phyloP scores from a whole-genome alignment of 2,888 invertebrate species.

The Gisinianus flammeolus region DNA sequence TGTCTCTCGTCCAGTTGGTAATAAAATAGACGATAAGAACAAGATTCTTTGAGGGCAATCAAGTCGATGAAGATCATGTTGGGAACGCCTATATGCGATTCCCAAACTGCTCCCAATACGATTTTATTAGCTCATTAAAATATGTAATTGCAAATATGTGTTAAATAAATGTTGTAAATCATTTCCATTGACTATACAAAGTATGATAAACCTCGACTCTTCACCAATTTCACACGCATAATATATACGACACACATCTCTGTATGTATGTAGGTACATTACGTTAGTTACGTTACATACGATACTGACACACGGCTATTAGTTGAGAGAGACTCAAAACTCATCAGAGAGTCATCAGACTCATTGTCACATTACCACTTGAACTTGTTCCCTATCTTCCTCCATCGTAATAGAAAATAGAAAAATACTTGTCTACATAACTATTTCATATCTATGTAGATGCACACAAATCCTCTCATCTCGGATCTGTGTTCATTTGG shows the following conservation, averaged over 20 bases:
- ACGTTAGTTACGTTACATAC: too few relatives aligned
- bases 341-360: not conserved
- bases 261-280: not conserved
- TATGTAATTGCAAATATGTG: conserved; percentile 32
- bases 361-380: not conserved
- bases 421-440: too few relatives aligned
- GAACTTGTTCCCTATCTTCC: not conserved
- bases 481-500: too few relatives aligned
- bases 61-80: conserved; percentile 32
- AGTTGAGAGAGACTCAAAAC: too few relatives aligned
- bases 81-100: conserved; percentile 28
- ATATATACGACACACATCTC: too few relatives aligned
- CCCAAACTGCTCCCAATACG: conserved; percentile 22
- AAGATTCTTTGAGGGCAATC: conserved; percentile 36
- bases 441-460: too few relatives aligned
- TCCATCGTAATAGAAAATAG: too few relatives aligned
- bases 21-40: conserved; percentile 16
- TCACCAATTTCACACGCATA: not conserved
- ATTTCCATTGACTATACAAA: conserved; percentile 13
- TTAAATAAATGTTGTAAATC: conserved; percentile 29
- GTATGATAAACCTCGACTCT: not conserved
- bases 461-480: too few relatives aligned
- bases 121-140: conserved; percentile 36
- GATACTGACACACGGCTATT: too few relatives aligned
- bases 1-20: too few relatives aligned